Base-by-base conservation (phyloP, 2,797 vertebrate genomes). In the Synanceia verrucosa region DNA sequence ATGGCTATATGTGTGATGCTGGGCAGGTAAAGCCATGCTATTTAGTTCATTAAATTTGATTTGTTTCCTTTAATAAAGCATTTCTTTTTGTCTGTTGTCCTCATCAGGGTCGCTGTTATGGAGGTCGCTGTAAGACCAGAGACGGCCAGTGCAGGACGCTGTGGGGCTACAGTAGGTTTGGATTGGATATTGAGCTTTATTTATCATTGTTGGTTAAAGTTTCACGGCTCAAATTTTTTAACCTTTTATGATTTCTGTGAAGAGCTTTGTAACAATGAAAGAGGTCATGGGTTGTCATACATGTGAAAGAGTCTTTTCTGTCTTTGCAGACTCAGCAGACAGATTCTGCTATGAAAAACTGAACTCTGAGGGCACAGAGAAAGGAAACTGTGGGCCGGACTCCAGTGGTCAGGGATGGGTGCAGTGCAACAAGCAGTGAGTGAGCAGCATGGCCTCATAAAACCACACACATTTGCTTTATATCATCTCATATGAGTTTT, bases 261-360 rank as follows among this genome's bases (percentile, higher is more conserved):
- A 13, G 4, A 29, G 36, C 50, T 44, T 50, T 11, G 19, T 7
- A 51, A 9, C 4, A 2, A 14, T 73, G 14, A n/a, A 26, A 23
- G 7, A 31, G 1, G 29, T 1, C 18, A 5, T 1, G 3, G n/a
- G n/a, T 56, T 44, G 11, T 5, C 1, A 14, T 44, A 19, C 26
- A 1, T 19, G 14, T 71, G 4, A 65, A 33, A 55, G 11, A 36
- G n/a, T 67, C 11, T 62, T 1, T 36, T 39, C 3, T 74, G 19
- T 66, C 16, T 24, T 37, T 36, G 72, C 70, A 98, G 97, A 76
- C 84, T 95, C 97, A 0, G 96, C 98, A 0, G 97, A 98, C 87
- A 95, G 97, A 47, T 96, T 97, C 92, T 99, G 98, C 89, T 99
- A 99, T 1, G 98, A 99, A 87, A 98, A 97, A 83, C 93, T 99